Evolutionary conservation across 2,113 vertebrate genomes (phyloP), one percentile per base, ranked within the genome.

Genomic region (Microtus ochrogaster): DNA sequence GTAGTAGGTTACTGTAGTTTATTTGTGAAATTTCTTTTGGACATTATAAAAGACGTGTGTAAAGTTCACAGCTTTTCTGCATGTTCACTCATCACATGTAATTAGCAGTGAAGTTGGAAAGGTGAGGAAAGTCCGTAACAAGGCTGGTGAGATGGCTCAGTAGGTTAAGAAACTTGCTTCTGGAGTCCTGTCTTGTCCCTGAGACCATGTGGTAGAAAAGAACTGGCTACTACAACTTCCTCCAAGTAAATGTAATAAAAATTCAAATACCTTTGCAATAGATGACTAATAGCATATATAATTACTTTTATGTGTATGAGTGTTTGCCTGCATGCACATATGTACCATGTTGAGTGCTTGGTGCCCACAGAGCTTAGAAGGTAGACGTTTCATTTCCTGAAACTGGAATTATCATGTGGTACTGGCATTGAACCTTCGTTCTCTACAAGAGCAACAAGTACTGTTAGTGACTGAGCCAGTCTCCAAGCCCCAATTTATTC

Each of bases 31-130:
- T 86, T 81, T 89, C 47, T 63, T 84, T 47, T 49, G 82, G 30
- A n/a, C 39, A 21, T 10, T 82, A 39, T 76, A 85, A 81, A 81
- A 44, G 72, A 97, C 63, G 33, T 26, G 52, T 52, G 21, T n/a
- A 47, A 28, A 92, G 47, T 63, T 44, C 30, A 17, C 82, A 81
- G 66, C 10, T 74, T 93, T 87, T 72, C 65, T 36, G 16, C 30
- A 11, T n/a, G 33, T n/a, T 3, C 70, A 83, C 78, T n/a, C 79
- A 16, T 74, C 77, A 55, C 19, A 83, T n/a, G 77, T 90, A 78
- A 90, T 83, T 63, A 85, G 55, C 87, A 91, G 82, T 41, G 82
- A 82, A 87, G 47, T 52, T 74, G 82, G 61, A 81, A 74, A 84
- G 83, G n/a, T 87, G 26, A 83, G 68, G 41, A 90, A 88, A 30